Base-by-base conservation (phyloP, 2,797 vertebrate genomes). In the Syncerus caffer region DNA sequence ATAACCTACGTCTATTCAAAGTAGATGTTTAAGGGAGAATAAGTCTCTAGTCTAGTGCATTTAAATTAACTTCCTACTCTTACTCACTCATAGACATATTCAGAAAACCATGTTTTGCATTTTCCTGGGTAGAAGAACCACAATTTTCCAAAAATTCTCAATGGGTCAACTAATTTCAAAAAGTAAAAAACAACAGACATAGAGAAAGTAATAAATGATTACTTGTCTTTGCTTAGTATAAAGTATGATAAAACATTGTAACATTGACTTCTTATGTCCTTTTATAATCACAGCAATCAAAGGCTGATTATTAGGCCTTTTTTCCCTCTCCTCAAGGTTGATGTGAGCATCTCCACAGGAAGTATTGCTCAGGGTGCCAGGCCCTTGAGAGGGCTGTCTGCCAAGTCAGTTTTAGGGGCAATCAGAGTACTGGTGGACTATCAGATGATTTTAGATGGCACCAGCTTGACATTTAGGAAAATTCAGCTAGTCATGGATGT, bases 141-240 rank as follows among this genome's bases (percentile, higher is more conserved):
- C 7, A 51, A 38, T 47, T 93, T 88, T 92, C 23, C 31, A 95
- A 53, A 93, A 84, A 93, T 94, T 96, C 71, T 89, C 89, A 96
- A 2, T 79, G 34, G 29, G 16, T 45, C 4, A 47, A 23, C 50
- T 78, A 29, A 95, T 34, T 87, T 19, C 45, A 91, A 85, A 93
- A 93, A 60, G 8, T 88, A 85, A 90, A 95, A 67, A n/a, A 64
- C 2, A 13, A 89, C 47, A 84, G 50, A 57, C 53, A 53, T 55
- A 14, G 34, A 79, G 17, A 74, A 7, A 89, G 55, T 71, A 60
- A 93, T 80, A 89, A 96, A 80, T 27, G 25, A 62, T 34, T 84
- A 47, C 31, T 74, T 14, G 55, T 84, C 60, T 29, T 97, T 95
- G 42, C 51, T 86, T 67, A 88, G 45, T 67, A 83, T 58, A 86